Percentiles rank a stretch among this genome's conserved stretches.
Evolutionary conservation across 2,797 vertebrate genomes (phyloP).

Genomic region (Gallinago nigripennis): DNA sequence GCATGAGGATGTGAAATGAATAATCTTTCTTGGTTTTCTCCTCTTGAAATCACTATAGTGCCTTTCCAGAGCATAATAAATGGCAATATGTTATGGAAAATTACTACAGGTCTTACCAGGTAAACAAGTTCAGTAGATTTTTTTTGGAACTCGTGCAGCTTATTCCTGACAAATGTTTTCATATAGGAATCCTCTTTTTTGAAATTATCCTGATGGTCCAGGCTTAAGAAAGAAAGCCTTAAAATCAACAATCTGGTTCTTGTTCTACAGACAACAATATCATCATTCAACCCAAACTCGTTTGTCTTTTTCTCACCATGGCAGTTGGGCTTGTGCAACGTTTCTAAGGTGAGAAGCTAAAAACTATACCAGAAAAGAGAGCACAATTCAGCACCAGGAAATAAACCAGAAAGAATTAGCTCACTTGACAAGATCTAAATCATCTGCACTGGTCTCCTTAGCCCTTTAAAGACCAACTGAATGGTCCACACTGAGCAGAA

Average conservation of each 20-base stretch:
- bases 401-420: background rate
- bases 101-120: constrained; percentile 1
- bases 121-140: background rate
- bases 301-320: background rate
- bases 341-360: background rate
- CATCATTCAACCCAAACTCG: background rate
- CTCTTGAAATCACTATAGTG: constrained; percentile 56
- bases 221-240: background rate
- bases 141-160: background rate
- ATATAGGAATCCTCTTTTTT: background rate
- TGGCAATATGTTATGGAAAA: constrained; percentile 36
- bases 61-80: constrained; percentile 45
- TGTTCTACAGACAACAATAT: background rate
- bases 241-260: background rate
- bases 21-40: constrained; percentile 64
- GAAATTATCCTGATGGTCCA: background rate
- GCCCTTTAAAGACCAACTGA: background rate
- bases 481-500: background rate
- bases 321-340: background rate
- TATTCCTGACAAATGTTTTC: background rate
- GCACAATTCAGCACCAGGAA: background rate
- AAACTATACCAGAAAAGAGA: background rate
- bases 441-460: background rate
- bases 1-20: constrained; percentile 68
- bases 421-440: background rate